Conservation (phyloP, 2,888 invertebrate species). For the Drosophila niveifrons region DNA sequence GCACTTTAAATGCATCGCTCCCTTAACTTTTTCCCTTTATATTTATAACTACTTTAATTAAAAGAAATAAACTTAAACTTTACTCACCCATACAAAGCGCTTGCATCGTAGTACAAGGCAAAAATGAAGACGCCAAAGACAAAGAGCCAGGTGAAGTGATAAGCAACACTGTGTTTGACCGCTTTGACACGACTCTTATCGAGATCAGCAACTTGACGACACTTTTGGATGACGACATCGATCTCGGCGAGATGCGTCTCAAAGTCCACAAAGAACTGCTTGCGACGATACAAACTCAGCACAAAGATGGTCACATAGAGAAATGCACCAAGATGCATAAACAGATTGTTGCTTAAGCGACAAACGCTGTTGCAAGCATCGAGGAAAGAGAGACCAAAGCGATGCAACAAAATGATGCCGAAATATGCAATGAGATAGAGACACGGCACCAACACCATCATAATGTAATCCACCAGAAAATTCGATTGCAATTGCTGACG, state of each 20-base stretch:
- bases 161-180: constrained; percentile 63
- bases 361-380: constrained; percentile 79
- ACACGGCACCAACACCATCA: constrained; percentile 78
- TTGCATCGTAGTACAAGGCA: constrained; percentile 72
- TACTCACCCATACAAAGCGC: constrained; percentile 69
- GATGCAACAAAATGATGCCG: constrained; percentile 56
- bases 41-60: background rate
- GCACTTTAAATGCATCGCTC: no score
- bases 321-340: constrained; percentile 81
- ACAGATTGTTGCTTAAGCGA: constrained; percentile 74
- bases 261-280: constrained; percentile 80
- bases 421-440: constrained; percentile 75
- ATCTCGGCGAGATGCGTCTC: constrained; percentile 75
- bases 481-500: constrained; percentile 61
- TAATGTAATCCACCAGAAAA: constrained; percentile 69
- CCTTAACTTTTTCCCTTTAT: background rate
- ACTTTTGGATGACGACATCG: constrained; percentile 73
- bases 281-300: constrained; percentile 79
- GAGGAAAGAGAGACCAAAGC: constrained; percentile 57
- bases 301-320: constrained; percentile 75
- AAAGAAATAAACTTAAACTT: background rate
- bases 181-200: constrained; percentile 51
- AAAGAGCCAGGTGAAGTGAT: constrained; percentile 74
- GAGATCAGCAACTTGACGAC: constrained; percentile 68
- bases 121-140: constrained; percentile 66